These are phyloP conservation scores for Cheilosia soror DNA, from an alignment of 2,888 invertebrate genomes.

Conservation along the genomic window DNA sequence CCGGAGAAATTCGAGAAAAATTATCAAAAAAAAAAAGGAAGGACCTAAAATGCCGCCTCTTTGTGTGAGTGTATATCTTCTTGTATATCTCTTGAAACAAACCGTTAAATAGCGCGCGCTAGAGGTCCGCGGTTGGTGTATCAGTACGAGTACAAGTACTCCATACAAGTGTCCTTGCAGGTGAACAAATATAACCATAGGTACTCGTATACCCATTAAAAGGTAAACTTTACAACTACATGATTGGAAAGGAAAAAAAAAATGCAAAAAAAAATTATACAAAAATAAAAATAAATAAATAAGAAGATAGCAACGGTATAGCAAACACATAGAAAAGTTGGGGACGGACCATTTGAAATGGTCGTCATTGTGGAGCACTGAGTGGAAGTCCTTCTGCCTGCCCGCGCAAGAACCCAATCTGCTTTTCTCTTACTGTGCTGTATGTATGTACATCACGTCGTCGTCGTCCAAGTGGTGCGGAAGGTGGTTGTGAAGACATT, in stretches of 20 bases:
- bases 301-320: slow-evolving; percentile 34
- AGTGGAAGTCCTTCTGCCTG: slow-evolving; percentile 24
- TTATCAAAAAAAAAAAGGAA: slow-evolving; percentile 5
- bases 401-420: slow-evolving; percentile 54
- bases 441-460: slow-evolving; percentile 16
- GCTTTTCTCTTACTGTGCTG: slow-evolving; percentile 32
- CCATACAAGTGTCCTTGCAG: not conserved
- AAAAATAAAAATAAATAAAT: slow-evolving; percentile 29
- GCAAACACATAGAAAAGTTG: slow-evolving; percentile 46
- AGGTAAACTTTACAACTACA: slow-evolving; percentile 21
- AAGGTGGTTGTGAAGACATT: slow-evolving; percentile 64
- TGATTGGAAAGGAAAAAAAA: slow-evolving; percentile 15
- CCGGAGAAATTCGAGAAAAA: not conserved
- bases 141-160: not conserved
- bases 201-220: not conserved
- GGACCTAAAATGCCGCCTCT: not conserved
- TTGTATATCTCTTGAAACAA: slow-evolving; percentile 18
- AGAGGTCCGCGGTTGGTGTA: slow-evolving; percentile 45
- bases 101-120: slow-evolving; percentile 51
- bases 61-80: slow-evolving; percentile 10
- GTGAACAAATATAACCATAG: not conserved
- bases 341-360: slow-evolving; percentile 65
- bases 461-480: slow-evolving; percentile 35
- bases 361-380: slow-evolving; percentile 33
- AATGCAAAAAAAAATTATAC: slow-evolving; percentile 16